Conservation (phyloP, 2,113 vertebrate species). For the Egretta garzetta region DNA sequence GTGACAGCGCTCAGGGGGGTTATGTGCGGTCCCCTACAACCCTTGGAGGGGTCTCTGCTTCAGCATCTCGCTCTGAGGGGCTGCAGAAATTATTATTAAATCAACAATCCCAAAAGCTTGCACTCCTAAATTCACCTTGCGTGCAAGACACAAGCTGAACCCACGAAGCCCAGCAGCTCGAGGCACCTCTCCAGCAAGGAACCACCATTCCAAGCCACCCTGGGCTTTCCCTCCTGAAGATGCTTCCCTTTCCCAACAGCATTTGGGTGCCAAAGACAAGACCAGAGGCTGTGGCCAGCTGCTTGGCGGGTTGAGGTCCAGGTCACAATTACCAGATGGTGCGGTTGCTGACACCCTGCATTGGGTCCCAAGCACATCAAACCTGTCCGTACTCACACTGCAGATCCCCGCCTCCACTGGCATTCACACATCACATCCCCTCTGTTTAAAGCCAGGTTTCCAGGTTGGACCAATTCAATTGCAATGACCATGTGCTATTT, state of each 20-base stretch:
- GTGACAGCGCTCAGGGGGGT: fast-evolving
- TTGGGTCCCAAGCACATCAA: not conserved
- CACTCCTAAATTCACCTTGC: not conserved
- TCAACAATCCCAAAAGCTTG: not conserved
- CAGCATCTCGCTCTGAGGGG: not conserved
- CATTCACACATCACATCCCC: too few species aligned
- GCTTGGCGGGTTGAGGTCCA: not conserved
- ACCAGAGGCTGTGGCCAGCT: not conserved
- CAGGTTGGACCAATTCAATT: not conserved
- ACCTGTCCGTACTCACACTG: fast-evolving
- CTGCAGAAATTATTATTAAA: not conserved
- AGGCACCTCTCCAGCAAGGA: not conserved
- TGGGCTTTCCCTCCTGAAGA: not conserved
- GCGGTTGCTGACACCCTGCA: not conserved
- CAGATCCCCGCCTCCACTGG: not conserved
- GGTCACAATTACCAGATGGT: not conserved
- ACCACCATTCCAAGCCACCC: not conserved
- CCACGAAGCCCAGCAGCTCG: not conserved
- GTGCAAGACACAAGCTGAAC: not conserved
- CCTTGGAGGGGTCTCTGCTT: not conserved
- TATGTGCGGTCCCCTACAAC: not conserved
- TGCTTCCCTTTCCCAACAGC: not conserved
- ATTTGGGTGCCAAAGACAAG: not conserved
- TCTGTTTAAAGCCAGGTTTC: not conserved
- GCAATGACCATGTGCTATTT: not conserved